A percentile compares a stretch with the other conserved stretches of the same genome.
These are phyloP conservation scores for Eristalis arbustorum DNA, from an alignment of 2,888 invertebrate species.

Conservation along the genomic window DNA sequence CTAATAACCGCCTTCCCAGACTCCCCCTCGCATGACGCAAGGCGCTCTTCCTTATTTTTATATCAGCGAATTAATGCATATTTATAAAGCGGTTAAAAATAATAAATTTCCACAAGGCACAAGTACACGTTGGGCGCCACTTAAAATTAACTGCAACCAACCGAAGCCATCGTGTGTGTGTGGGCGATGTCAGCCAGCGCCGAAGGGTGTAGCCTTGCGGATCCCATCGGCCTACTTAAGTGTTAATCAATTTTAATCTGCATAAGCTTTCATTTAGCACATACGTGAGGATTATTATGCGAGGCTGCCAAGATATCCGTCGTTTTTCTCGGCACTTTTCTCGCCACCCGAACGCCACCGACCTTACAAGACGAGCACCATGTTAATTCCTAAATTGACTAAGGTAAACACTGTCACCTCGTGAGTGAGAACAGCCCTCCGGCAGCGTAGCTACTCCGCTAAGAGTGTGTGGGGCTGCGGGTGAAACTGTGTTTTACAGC, in stretches of 20 bases:
- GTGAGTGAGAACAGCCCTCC: conserved; percentile 6
- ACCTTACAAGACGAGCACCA: conserved; percentile 27
- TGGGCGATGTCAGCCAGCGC: neutral
- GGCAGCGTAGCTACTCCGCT: neutral
- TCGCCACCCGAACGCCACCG: neutral
- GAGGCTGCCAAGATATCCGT: conserved; percentile 31
- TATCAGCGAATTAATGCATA: conserved; percentile 64
- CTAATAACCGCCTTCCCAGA: neutral
- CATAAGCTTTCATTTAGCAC: conserved; percentile 64
- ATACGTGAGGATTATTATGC: conserved; percentile 29
- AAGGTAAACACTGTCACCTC: conserved; percentile 63
- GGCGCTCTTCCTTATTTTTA: conserved; percentile 30
- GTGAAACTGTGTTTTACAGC: neutral
- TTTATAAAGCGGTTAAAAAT: conserved; percentile 67
- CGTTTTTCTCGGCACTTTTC: neutral
- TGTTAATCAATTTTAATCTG: conserved; percentile 67
- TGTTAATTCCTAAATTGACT: conserved; percentile 67
- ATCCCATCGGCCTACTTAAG: conserved; percentile 58
- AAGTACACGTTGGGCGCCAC: conserved; percentile 53
- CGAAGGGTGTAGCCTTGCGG: neutral
- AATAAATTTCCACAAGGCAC: conserved; percentile 42
- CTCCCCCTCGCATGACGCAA: conserved; percentile 18
- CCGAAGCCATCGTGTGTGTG: neutral
- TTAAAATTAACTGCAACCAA: conserved; percentile 56
- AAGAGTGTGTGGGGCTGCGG: neutral